Percentiles rank a stretch among this genome's conserved stretches.
These are phyloP conservation scores for Grus americana DNA, from an alignment of 2,113 vertebrate genomes.

Conservation along the genomic window DNA sequence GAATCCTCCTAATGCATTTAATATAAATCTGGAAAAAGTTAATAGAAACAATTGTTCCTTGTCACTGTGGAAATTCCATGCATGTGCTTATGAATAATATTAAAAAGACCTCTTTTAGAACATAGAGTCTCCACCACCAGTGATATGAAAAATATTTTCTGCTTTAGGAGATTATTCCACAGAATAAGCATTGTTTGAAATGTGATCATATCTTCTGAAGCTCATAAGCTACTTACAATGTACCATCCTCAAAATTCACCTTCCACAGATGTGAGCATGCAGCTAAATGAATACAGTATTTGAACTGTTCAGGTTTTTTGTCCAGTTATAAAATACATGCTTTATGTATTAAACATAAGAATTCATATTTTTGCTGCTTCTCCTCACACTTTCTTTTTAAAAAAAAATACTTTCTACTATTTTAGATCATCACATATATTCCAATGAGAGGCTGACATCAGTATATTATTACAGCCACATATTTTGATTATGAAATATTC, in stretches of 20 bases:
- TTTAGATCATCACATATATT: neutral
- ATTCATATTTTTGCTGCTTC: neutral
- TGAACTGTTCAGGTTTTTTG: neutral
- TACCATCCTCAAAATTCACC: neutral
- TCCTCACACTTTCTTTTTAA: neutral
- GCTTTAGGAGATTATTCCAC: neutral
- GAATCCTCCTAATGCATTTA: neutral
- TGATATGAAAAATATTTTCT: neutral
- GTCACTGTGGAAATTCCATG: neutral
- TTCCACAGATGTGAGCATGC: neutral
- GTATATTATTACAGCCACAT: neutral
- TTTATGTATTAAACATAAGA: neutral
- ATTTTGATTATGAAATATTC: neutral
- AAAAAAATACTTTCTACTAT: neutral
- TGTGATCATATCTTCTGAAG: neutral
- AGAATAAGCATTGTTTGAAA: neutral
- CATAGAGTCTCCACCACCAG: neutral
- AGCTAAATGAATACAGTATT: neutral
- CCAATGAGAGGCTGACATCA: fast-evolving
- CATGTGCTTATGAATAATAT: neutral
- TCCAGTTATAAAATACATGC: neutral
- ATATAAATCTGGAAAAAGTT: neutral
- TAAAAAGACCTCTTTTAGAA: neutral
- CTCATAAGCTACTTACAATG: neutral
- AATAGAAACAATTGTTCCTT: neutral